Evolutionary conservation across 2,888 invertebrate species (phyloP).

Genomic region (Dermolepida albohirtum): DNA sequence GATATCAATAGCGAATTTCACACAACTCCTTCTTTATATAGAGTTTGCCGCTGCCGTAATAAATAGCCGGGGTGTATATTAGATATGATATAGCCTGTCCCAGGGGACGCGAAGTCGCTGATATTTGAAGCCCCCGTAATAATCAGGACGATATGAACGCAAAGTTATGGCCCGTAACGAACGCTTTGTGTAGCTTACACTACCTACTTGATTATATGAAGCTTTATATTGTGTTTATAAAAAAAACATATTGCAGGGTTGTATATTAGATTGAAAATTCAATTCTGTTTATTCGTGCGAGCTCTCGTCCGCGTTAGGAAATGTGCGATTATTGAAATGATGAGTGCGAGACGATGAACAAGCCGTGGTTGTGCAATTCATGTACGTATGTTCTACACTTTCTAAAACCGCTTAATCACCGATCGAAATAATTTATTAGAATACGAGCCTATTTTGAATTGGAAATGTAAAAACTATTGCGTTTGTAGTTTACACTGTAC

Average conservation of each 20-base stretch:
- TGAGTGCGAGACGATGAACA: conserved; percentile 1
- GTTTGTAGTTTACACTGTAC: conserved; percentile 1
- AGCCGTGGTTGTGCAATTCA: conserved; percentile 7
- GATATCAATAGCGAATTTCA: conserved; percentile 46
- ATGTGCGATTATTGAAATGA: conserved; percentile 21
- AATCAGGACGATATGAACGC: conserved; percentile 61
- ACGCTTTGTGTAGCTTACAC: conserved; percentile 53
- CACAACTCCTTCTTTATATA: conserved; percentile 47
- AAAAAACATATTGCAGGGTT: conserved; percentile 55
- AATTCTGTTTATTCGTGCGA: conserved; percentile 44
- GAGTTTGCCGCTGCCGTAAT: conserved; percentile 46
- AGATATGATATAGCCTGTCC: conserved; percentile 62
- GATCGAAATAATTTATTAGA: conserved; percentile 17
- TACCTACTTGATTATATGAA: conserved; percentile 56
- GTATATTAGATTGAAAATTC: conserved; percentile 48
- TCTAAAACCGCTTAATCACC: conserved; percentile 31
- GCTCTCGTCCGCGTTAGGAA: conserved; percentile 10
- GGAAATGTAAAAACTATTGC: conserved; percentile 6
- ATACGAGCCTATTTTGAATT: conserved; percentile 16
- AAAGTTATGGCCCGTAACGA: conserved; percentile 64
- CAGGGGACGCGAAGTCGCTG: conserved; percentile 74
- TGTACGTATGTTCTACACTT: conserved; percentile 18
- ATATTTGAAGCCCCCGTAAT: conserved; percentile 72
- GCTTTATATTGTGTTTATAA: conserved; percentile 52
- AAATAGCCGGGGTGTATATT: conserved; percentile 52